Evolutionary conservation across 2,797 vertebrate genomes (phyloP), one percentile per base, ranked within the genome.

Genomic region (Champsocephalus esox): DNA sequence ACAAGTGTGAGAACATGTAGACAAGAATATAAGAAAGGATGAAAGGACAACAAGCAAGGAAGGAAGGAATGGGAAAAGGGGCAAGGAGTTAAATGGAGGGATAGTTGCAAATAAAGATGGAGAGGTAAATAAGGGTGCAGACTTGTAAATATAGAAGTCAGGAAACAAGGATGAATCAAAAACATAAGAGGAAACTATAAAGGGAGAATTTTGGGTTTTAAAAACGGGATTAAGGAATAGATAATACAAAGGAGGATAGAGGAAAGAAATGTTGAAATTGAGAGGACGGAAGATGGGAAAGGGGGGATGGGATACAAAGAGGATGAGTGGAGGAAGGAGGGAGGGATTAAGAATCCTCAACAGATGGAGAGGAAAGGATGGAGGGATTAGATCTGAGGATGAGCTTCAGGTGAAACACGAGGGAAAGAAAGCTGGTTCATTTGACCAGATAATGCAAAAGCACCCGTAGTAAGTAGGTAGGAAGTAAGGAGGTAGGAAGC

Each of bases 381-480:
- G 68, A 78, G 62, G n/a, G 66, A 69, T 66, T 58, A 67, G 58
- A 19, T 4, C 5, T 21, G 54, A 3, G 7, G 73, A 21, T 3
- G 38, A 16, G 48, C 3, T 71, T 28, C 58, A 56, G 63, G 45
- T 24, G 16, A 48, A 51, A 17, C 28, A 28, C 5, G 28, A 5
- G 57, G 28, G 28, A 28, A 28, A 3, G 24, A 28, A 28, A 28
- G 8, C 71, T 44, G 11, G 41, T 38, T 38, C 34, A 38, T 38
- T 38, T 38, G 6, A 38, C 34, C 8, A 0, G 0, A 38, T 38
- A 9, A 38, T 38, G 34, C 34, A 38, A 38, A 38, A 9, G 34
- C 6, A 38, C 34, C 8, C 1, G 4, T 28, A 28, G 28, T 28
- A 28, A 28, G 28, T 5, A 28, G 34, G 1, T 38, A 38, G 6